Conservation (phyloP, 2,797 vertebrate genomes). For the Poeciliopsis paucimaculata region DNA sequence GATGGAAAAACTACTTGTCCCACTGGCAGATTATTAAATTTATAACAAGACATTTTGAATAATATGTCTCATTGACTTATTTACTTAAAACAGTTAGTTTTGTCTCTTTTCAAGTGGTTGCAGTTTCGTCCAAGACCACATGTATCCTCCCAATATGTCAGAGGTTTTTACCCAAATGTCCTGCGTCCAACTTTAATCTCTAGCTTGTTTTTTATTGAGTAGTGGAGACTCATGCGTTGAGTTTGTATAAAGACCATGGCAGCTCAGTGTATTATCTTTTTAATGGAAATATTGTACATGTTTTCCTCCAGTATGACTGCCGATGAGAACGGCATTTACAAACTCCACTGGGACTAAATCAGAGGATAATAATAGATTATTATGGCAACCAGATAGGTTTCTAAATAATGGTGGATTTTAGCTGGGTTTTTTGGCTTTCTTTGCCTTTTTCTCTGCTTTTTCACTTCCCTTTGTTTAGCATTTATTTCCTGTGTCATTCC, state of each 20-base stretch:
- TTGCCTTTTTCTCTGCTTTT: background rate
- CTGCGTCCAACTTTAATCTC: background rate
- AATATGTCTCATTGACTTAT: too few relatives aligned
- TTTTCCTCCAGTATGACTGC: too few relatives aligned
- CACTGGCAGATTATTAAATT: too few relatives aligned
- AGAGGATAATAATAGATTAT: background rate
- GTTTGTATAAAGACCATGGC: background rate
- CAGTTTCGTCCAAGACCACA: background rate
- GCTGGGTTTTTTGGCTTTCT: background rate
- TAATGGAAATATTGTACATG: background rate
- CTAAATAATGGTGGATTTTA: background rate
- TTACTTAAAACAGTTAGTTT: too few relatives aligned
- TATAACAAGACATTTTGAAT: too few relatives aligned
- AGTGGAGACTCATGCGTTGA: background rate
- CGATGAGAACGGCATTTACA: too few relatives aligned
- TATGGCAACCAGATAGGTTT: background rate
- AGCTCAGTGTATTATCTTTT: background rate
- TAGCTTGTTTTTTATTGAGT: background rate
- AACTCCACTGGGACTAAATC: background rate
- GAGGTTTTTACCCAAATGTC: background rate
- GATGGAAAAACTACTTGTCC: too few relatives aligned
- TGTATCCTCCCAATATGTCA: background rate
- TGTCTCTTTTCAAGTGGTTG: background rate
- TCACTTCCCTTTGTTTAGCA: background rate
- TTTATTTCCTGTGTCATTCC: background rate